Evolutionary conservation across 1,140 invertebrate species (phyloP).

Genomic region (Camponotus pennsylvanicus): DNA sequence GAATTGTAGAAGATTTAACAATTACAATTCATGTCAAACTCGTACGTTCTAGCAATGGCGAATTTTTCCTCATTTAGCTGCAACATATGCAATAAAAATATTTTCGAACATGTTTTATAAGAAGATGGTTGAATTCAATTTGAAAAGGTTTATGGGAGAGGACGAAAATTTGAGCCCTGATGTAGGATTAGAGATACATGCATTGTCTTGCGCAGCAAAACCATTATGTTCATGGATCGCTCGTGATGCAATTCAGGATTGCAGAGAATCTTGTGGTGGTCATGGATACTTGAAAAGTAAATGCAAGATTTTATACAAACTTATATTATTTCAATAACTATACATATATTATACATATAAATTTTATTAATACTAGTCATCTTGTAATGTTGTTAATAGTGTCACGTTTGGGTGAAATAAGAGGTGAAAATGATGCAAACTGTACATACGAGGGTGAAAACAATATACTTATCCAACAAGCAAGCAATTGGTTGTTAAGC

Average conservation of each 20-base stretch:
- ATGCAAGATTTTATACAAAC: background rate
- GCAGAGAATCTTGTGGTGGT: slow-evolving; percentile 95
- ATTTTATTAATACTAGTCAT: background rate
- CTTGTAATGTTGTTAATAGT: slow-evolving; percentile 82
- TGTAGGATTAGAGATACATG: slow-evolving; percentile 94
- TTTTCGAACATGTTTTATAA: slow-evolving; percentile 87
- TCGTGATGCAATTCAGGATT: slow-evolving; percentile 95
- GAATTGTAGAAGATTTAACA: background rate
- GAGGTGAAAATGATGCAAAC: slow-evolving; percentile 96
- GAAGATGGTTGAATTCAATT: slow-evolving; percentile 72
- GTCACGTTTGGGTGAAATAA: slow-evolving; percentile 93
- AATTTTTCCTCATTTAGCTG: slow-evolving; percentile 95
- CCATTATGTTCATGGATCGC: slow-evolving; percentile 94
- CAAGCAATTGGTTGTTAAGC: slow-evolving; percentile 95
- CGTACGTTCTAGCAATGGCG: slow-evolving; percentile 92
- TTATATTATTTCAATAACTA: too few relatives aligned
- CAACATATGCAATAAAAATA: slow-evolving; percentile 91
- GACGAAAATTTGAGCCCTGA: slow-evolving; percentile 73
- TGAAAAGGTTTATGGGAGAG: slow-evolving; percentile 64
- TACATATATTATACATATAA: background rate
- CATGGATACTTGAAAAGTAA: slow-evolving; percentile 92
- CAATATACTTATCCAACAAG: slow-evolving; percentile 97
- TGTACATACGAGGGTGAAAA: slow-evolving; percentile 99
- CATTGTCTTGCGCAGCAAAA: slow-evolving; percentile 95
- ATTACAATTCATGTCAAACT: slow-evolving; percentile 10